These are phyloP conservation scores for Platycheirus rosarum DNA, from an alignment of 2,888 invertebrate species.

Conservation along the genomic window DNA sequence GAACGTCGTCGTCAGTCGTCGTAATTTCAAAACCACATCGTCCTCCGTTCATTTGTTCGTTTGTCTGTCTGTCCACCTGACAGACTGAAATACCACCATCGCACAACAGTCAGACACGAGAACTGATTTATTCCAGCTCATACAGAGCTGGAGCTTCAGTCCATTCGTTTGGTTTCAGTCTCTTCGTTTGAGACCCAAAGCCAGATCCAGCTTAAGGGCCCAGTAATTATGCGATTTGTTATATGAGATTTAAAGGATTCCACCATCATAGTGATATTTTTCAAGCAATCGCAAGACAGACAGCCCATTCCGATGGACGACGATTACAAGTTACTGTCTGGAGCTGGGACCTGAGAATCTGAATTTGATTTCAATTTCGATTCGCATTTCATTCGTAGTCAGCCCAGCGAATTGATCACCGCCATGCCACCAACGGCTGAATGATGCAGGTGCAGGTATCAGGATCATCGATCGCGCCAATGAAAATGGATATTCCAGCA, in stretches of 20 bases:
- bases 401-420: constrained; percentile 30
- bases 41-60: neutral
- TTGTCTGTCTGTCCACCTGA: constrained; percentile 51
- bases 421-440: constrained; percentile 30
- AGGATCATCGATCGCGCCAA: constrained; percentile 67
- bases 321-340: constrained; percentile 35
- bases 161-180: constrained; percentile 26
- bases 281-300: constrained; percentile 35
- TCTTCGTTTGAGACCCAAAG: neutral
- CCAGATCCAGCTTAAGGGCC: constrained; percentile 43
- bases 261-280: constrained; percentile 49
- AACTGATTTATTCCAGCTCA: constrained; percentile 64
- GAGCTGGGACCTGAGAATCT: constrained; percentile 2
- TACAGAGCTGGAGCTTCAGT: constrained; percentile 61
- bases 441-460: constrained; percentile 67
- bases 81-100: constrained; percentile 72
- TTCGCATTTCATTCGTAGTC: constrained; percentile 64
- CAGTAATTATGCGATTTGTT: constrained; percentile 74
- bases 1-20: constrained; percentile 73
- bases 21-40: constrained; percentile 30
- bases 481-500: constrained; percentile 33
- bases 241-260: constrained; percentile 70
- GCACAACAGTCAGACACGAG: constrained; percentile 67
- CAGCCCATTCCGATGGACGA: constrained; percentile 40
- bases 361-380: constrained; percentile 73